A percentile compares a stretch with the other conserved stretches of the same genome.
These are phyloP conservation scores for Lepidochrysops patricia DNA, from an alignment of 2,888 invertebrate species.

Conservation along the genomic window DNA sequence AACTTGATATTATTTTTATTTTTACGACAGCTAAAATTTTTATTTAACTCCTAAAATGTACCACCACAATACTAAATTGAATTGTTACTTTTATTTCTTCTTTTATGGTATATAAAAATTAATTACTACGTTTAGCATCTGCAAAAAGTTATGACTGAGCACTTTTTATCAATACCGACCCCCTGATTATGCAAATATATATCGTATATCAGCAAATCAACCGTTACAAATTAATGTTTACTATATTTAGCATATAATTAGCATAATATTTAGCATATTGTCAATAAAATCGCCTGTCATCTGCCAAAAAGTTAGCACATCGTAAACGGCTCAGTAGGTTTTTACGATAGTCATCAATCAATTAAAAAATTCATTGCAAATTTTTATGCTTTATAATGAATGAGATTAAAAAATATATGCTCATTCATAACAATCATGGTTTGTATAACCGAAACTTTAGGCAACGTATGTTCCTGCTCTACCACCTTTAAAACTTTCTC, in stretches of 20 bases:
- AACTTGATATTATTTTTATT: too few relatives aligned
- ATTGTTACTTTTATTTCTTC: constrained; percentile 23
- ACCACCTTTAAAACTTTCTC: too few relatives aligned
- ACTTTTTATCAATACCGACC: constrained; percentile 33
- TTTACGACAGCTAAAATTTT: neutral
- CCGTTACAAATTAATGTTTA: constrained; percentile 74
- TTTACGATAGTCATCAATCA: constrained; percentile 68
- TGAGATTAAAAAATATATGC: neutral
- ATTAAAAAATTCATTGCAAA: constrained; percentile 59
- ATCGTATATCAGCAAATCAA: constrained; percentile 66
- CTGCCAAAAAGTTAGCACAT: constrained; percentile 38
- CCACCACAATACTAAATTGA: constrained; percentile 17
- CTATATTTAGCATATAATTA: constrained; percentile 65
- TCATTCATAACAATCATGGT: neutral
- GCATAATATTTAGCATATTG: constrained; percentile 41
- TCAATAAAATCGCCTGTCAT: constrained; percentile 62
- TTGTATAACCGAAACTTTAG: neutral
- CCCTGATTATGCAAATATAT: constrained; percentile 57
- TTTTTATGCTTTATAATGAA: neutral
- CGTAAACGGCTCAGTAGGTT: constrained; percentile 43
- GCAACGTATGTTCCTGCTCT: neutral
- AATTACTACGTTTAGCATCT: constrained; percentile 13
- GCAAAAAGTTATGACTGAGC: constrained; percentile 22
- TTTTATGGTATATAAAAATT: constrained; percentile 23
- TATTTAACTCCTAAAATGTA: neutral